A percentile compares a stretch with the other conserved stretches of the same genome.
phyloP scores from a whole-genome alignment of 2,888 invertebrate genomes.

The Heteromyza rotundicornis region DNA sequence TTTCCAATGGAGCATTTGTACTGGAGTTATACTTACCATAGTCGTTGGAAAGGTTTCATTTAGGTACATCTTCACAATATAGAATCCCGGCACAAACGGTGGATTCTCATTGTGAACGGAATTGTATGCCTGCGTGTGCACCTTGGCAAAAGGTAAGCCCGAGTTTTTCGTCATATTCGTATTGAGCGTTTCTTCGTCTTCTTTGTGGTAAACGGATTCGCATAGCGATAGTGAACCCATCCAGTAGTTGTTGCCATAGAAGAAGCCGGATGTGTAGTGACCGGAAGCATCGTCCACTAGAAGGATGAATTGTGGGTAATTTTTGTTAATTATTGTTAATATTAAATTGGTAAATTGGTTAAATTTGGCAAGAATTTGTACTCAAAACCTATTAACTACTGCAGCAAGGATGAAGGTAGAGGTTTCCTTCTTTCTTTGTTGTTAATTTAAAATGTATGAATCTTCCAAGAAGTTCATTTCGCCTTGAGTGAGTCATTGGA shows the following conservation, averaged over 20 bases:
- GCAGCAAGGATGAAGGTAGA: too few species aligned
- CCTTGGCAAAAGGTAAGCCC: slow-evolving; percentile 57
- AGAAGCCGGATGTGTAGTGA: slow-evolving; percentile 78
- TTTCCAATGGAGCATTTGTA: too few species aligned
- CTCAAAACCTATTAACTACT: too few species aligned
- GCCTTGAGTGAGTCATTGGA: too few species aligned
- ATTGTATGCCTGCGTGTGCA: slow-evolving; percentile 46
- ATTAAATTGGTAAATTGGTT: too few species aligned
- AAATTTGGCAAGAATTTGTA: too few species aligned
- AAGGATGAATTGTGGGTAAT: slow-evolving; percentile 37
- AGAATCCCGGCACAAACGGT: slow-evolving; percentile 74
- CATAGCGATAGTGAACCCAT: slow-evolving; percentile 77
- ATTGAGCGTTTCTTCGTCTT: slow-evolving; percentile 43
- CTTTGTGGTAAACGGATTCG: slow-evolving; percentile 67
- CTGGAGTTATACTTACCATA: slow-evolving; percentile 58
- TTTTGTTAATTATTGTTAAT: too few species aligned
- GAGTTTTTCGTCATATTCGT: slow-evolving; percentile 36
- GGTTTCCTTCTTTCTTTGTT: too few species aligned
- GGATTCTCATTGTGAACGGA: slow-evolving; percentile 63
- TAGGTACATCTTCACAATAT: slow-evolving; percentile 68
- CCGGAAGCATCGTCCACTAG: slow-evolving; percentile 77
- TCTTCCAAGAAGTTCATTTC: too few species aligned
- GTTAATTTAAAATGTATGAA: too few species aligned
- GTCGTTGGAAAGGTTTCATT: slow-evolving; percentile 58
- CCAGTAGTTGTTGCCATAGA: slow-evolving; percentile 85